A percentile compares a stretch with the other conserved stretches of the same genome.
Conservation (phyloP, 2,797 vertebrate genomes). For the Carapus acus region DNA sequence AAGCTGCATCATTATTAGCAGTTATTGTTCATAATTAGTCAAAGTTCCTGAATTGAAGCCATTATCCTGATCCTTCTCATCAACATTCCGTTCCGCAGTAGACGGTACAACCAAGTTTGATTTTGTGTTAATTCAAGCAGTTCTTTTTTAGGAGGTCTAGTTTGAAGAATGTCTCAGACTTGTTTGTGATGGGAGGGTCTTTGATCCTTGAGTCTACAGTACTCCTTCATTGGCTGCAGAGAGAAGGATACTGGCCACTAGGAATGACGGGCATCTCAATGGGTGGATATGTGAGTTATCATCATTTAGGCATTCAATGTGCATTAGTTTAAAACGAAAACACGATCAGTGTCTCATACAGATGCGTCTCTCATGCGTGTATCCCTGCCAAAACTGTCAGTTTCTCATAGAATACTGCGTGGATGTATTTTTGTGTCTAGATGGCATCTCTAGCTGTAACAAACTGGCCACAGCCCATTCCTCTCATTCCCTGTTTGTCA, state of each 20-base stretch:
- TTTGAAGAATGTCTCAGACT: conserved; percentile 95
- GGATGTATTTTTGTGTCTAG: conserved; percentile 64
- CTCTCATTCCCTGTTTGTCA: conserved; percentile 91
- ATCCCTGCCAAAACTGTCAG: not conserved
- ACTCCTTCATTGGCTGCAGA: conserved; percentile 91
- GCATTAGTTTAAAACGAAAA: too few species aligned
- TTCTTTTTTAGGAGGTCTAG: conserved; percentile 79
- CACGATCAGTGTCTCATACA: too few species aligned
- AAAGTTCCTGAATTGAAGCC: too few species aligned
- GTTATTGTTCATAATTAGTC: too few species aligned
- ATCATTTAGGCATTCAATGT: not conserved
- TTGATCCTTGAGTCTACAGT: conserved; percentile 90
- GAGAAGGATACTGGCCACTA: conserved; percentile 92
- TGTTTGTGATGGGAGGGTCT: conserved; percentile 98
- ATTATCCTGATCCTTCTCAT: too few species aligned
- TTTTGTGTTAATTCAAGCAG: not conserved
- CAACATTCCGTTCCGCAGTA: too few species aligned
- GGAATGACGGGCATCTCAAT: conserved; percentile 99
- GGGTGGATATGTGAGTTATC: conserved; percentile 91
- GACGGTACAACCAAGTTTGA: not conserved
- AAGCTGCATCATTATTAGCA: too few species aligned
- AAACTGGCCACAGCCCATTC: conserved; percentile 96
- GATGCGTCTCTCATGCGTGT: too few species aligned
- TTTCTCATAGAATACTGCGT: not conserved
- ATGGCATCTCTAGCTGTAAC: conserved; percentile 97